Conservation (phyloP, 1,140 invertebrate genomes). For the Psix sp. region DNA sequence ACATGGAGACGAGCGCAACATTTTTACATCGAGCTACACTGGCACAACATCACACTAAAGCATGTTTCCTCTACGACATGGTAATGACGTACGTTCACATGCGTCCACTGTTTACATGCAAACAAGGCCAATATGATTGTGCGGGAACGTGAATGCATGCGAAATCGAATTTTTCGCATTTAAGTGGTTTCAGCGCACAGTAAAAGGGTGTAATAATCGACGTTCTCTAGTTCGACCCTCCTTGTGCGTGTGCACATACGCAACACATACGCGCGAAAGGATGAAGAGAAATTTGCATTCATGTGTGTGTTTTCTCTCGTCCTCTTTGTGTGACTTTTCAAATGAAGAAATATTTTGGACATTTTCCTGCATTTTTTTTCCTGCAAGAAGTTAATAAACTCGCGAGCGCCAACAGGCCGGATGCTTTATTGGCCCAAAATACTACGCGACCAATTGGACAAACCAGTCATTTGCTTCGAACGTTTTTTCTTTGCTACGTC, state of each 20-base stretch:
- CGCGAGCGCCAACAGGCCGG: conserved; percentile 1
- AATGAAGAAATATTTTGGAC: conserved; percentile 28
- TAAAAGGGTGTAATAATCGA: conserved; percentile 68
- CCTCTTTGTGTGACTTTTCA: conserved; percentile 9
- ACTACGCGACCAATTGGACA: background rate
- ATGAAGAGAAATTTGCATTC: conserved; percentile 43
- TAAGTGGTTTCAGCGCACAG: conserved; percentile 67
- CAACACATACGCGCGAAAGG: conserved; percentile 36
- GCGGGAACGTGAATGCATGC: conserved; percentile 66
- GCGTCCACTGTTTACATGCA: conserved; percentile 70
- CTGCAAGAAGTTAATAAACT: conserved; percentile 9
- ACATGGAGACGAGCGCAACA: conserved; percentile 54
- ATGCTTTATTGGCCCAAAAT: conserved; percentile 4
- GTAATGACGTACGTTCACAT: conserved; percentile 63
- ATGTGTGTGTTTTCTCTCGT: conserved; percentile 5
- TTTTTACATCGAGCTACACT: conserved; percentile 53
- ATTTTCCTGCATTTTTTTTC: conserved; percentile 17
- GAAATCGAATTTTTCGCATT: conserved; percentile 69
- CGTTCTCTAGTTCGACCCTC: conserved; percentile 54
- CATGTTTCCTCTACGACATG: conserved; percentile 53
- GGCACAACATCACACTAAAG: conserved; percentile 58
- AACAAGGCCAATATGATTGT: conserved; percentile 66
- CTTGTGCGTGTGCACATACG: conserved; percentile 43
- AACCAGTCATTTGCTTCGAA: too few relatives aligned
- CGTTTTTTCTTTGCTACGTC: too few relatives aligned